Conservation (phyloP, 2,888 invertebrate genomes). For the Abscondita cerata region DNA sequence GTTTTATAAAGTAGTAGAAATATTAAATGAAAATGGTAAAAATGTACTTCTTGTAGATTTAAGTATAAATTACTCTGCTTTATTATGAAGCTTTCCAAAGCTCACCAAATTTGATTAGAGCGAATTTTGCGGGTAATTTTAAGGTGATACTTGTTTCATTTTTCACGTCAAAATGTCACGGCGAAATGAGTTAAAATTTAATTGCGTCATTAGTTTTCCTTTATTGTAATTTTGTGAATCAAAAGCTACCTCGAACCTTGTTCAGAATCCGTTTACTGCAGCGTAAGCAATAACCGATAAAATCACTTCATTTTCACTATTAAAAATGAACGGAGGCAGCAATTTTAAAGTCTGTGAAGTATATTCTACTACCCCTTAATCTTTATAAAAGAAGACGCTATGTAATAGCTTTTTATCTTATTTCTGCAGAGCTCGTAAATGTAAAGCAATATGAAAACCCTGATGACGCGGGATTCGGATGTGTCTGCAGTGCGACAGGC, state of each 20-base stretch:
- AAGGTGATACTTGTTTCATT: constrained; percentile 28
- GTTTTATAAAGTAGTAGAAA: constrained; percentile 28
- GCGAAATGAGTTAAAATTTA: constrained; percentile 29
- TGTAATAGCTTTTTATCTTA: constrained; percentile 34
- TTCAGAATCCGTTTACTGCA: constrained; percentile 9
- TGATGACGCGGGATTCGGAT: constrained; percentile 34
- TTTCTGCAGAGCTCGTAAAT: constrained; percentile 29
- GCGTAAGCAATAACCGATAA: constrained; percentile 23
- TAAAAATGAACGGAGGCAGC: constrained; percentile 31
- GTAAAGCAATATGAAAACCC: constrained; percentile 33
- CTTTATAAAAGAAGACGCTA: constrained; percentile 28
- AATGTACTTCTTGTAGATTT: constrained; percentile 34
- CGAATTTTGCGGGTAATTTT: constrained; percentile 28
- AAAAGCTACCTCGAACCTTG: constrained; percentile 16
- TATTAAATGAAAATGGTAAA: constrained; percentile 29
- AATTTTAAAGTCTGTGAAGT: constrained; percentile 25
- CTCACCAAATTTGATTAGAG: constrained; percentile 33
- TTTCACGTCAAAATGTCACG: constrained; percentile 35
- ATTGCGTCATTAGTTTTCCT: constrained; percentile 34
- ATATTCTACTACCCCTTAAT: constrained; percentile 28
- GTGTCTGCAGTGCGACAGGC: constrained; percentile 37
- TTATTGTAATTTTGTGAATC: constrained; percentile 31
- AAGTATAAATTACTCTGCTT: constrained; percentile 34
- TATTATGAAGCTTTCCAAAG: constrained; percentile 34
- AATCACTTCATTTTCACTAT: constrained; percentile 25